Evolutionary conservation across 2,888 invertebrate genomes (phyloP), one percentile per base, ranked within the genome.

Genomic region (Acronicta aceris): DNA sequence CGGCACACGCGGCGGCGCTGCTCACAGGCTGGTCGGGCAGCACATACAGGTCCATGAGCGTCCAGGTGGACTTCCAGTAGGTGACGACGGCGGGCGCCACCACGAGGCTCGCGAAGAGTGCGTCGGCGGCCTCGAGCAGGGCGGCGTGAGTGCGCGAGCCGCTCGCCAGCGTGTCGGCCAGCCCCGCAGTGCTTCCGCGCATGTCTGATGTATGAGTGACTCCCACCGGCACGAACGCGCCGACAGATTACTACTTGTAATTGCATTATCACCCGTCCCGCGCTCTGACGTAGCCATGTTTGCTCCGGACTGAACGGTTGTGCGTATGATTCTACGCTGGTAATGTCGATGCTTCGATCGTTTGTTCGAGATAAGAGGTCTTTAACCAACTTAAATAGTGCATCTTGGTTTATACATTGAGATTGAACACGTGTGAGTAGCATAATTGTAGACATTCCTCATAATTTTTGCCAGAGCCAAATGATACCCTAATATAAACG

Each of bases 21-120:
- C 95, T 79, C 5, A 96, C 90, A 6, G 90, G 88, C 61, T 96
- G 89, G 0, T 95, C 91, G 0, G 97, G 97, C 74, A 96, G 95
- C 59, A 98, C 95, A 87, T 97, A 96, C 53, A 96, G 85, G 83
- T 96, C 97, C 95, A 97, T 96, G 52, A 98, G 95, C 47, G 96
- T 96, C 98, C 98, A 98, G 48, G 97, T 97, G 71, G 98, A 97
- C 70, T 98, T 95, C 98, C 98, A 98, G 89, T 98, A 98, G 68
- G 96, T 96, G 59, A 98, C 97, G 50, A 98, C 97, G 58, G 97
- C 96, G 12, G 98, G 98, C 2, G 97, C 97, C 16, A 98, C 96
- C 38, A 98, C 95, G 12, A 96, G 83, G 72, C 96, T 96, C 53
- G 98, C 96, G 86, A 98, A 95, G 17, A 97, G 83, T 38, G 95